A percentile compares a stretch with the other conserved stretches of the same genome.
These are phyloP conservation scores for Lasioglossum calceatum DNA, from an alignment of 2,888 invertebrate species.

Conservation along the genomic window DNA sequence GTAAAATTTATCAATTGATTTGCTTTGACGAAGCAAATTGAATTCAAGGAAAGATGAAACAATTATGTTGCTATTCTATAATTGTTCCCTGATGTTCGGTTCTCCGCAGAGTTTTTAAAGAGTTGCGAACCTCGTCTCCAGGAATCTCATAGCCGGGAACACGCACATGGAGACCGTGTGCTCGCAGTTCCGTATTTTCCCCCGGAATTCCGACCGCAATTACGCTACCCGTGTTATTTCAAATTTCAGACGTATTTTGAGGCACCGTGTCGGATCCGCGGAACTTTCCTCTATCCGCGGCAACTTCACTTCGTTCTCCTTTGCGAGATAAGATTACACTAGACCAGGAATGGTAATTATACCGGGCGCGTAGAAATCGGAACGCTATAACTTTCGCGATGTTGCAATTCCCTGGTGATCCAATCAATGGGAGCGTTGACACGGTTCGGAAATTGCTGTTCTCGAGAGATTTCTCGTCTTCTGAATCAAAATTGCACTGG, in stretches of 20 bases:
- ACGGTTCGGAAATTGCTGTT: neutral
- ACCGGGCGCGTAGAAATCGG: neutral
- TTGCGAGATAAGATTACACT: slow-evolving; percentile 14
- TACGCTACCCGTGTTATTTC: slow-evolving; percentile 14
- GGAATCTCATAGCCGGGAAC: neutral
- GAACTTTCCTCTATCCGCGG: slow-evolving; percentile 17
- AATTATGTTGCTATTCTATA: neutral
- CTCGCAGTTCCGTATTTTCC: neutral
- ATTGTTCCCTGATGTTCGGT: neutral
- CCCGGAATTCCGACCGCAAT: neutral
- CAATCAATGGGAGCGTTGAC: slow-evolving; percentile 15
- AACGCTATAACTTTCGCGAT: neutral
- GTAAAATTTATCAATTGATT: no score
- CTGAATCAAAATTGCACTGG: no score
- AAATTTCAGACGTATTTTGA: slow-evolving; percentile 22
- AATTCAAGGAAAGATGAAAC: neutral
- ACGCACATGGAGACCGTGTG: neutral
- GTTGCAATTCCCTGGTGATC: neutral
- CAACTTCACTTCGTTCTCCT: neutral
- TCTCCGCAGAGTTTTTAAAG: neutral
- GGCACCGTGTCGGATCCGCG: neutral
- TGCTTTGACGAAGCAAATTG: neutral
- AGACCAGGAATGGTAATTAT: slow-evolving; percentile 11
- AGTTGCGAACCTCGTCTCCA: neutral
- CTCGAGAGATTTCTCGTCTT: no score